phyloP scores from a whole-genome alignment of 2,888 invertebrate species.

The Taphrorychus bicolor region DNA sequence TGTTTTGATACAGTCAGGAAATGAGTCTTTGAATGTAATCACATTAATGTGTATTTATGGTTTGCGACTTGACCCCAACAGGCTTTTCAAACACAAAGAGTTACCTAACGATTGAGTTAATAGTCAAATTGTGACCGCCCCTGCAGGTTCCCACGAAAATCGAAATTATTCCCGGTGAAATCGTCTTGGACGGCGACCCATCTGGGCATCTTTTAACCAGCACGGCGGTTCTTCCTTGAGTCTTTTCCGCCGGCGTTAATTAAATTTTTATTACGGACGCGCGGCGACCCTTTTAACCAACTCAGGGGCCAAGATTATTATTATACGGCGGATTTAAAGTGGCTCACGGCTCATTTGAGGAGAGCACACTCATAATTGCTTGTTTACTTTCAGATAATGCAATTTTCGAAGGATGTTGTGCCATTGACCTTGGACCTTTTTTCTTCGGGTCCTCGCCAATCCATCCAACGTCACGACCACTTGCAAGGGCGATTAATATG shows the following conservation, averaged over 20 bases:
- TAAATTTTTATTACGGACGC: slow-evolving; percentile 36
- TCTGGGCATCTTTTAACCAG: neutral
- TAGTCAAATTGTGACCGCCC: too few species aligned
- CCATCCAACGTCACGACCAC: slow-evolving; percentile 1
- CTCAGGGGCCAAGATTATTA: slow-evolving; percentile 26
- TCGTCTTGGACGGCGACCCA: too few species aligned
- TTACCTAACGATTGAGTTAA: too few species aligned
- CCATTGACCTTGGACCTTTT: slow-evolving; percentile 21
- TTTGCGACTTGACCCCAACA: too few species aligned
- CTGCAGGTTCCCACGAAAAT: slow-evolving; percentile 51
- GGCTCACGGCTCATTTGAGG: slow-evolving; percentile 33
- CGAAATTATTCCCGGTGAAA: slow-evolving; percentile 47
- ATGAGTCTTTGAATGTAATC: too few species aligned
- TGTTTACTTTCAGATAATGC: slow-evolving; percentile 35
- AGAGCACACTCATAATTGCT: slow-evolving; percentile 34
- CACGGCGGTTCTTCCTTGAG: neutral
- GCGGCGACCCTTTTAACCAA: slow-evolving; percentile 27
- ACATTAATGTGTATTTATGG: too few species aligned
- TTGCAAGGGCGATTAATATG: neutral
- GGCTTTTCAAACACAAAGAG: too few species aligned
- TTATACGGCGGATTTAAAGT: slow-evolving; percentile 30
- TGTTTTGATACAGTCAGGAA: too few species aligned
- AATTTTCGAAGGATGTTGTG: slow-evolving; percentile 3
- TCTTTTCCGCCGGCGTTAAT: slow-evolving; percentile 32
- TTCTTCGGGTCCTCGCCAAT: too few species aligned